These are phyloP conservation scores for Agraylea sexmaculata DNA, from an alignment of 1,140 invertebrate species.

Conservation along the genomic window DNA sequence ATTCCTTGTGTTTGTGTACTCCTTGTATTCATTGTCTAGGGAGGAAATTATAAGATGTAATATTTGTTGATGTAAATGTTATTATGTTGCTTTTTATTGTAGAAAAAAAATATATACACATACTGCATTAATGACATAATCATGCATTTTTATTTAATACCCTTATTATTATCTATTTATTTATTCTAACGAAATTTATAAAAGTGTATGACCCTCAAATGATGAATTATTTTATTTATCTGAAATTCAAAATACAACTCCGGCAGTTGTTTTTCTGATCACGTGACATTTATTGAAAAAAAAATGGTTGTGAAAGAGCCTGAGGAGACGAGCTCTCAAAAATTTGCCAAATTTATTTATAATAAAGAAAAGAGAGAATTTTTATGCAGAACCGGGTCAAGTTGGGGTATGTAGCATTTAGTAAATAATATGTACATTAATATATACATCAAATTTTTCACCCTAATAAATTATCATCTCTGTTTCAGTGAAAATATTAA, in stretches of 20 bases:
- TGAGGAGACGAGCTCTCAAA: not conserved
- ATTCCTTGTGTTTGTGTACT: slow-evolving; percentile 18
- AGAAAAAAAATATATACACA: slow-evolving; percentile 45
- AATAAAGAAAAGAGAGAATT: slow-evolving; percentile 3
- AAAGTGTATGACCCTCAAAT: not conserved
- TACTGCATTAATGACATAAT: slow-evolving; percentile 33
- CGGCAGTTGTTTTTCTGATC: not conserved
- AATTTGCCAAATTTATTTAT: slow-evolving; percentile 3
- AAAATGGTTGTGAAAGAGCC: too few relatives aligned
- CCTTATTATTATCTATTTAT: not conserved
- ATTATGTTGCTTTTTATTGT: slow-evolving; percentile 41
- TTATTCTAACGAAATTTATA: not conserved
- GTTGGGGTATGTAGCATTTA: slow-evolving; percentile 13
- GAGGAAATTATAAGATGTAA: slow-evolving; percentile 23
- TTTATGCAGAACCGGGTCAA: slow-evolving; percentile 3
- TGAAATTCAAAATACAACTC: too few relatives aligned
- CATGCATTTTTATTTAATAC: slow-evolving; percentile 26
- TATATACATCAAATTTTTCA: too few relatives aligned
- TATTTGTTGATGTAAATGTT: slow-evolving; percentile 37
- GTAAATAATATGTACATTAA: too few relatives aligned
- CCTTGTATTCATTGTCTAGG: slow-evolving; percentile 9
- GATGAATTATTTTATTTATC: not conserved
- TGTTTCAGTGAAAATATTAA: too few relatives aligned
- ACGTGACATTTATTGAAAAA: not conserved
- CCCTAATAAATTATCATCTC: too few relatives aligned